Evolutionary conservation across 1,140 invertebrate species (phyloP), one percentile per base, ranked within the genome.

Genomic region (Meloidogyne exigua): DNA sequence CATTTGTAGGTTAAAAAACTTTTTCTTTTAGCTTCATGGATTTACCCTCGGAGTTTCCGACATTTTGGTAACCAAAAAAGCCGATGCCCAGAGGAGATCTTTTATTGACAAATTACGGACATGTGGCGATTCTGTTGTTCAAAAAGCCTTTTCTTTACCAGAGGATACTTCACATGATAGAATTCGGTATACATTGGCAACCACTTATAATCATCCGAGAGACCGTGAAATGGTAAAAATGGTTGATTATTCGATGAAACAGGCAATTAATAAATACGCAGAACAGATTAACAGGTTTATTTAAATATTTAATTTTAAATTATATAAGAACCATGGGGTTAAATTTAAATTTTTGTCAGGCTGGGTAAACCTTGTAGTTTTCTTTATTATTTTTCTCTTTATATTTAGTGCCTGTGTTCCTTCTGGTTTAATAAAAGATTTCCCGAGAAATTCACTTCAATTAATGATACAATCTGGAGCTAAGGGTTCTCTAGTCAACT

Each of bases 401-500:
- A 77, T 87, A n/a, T 87, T 23, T 82, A 90, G 90, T 72, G 90
- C 89, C 2, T 95, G 93, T 88, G 89, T 98, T 70, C 92, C 93
- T 3, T 89, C 90, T 68, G 95, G 90, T 65, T 89, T 99, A 15
- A 88, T 95, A 1, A 92, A 92, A 78, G 91, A 92, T 77, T 99
- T 98, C 87, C 95, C 97, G 0, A 84, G 92, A 5, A 99, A 99
- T 88, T 96, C 97, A 89, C 90, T 99, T 2, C 95, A 98, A 87
- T 88, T 99, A 68, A 98, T 99, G 95, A 95, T 98, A 0, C 91
- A 95, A 85, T 96, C 96, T 15, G 97, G 97, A 67, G 96, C 97
- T 0, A 99, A 99, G 89, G 97, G 97, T 44, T 95, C 95, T 0
- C 92, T 88, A 91, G 90, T 90, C 86, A 87, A 87, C 76, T 81